phyloP scores from a whole-genome alignment of 2,113 vertebrate species.

The Chamaea fasciata region DNA sequence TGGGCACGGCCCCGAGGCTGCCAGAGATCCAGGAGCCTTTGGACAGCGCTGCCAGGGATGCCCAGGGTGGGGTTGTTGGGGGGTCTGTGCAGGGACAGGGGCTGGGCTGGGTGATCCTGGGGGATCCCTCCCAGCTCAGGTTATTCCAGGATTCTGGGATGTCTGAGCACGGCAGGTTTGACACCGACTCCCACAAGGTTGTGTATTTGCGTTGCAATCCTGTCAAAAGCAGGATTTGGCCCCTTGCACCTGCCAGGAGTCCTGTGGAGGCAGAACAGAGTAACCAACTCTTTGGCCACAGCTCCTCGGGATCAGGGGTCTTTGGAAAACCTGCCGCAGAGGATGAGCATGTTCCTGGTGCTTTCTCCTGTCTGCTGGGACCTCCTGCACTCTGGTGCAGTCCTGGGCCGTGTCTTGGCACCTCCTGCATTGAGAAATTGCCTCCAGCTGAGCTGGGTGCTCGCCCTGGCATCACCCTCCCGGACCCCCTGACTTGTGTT shows the following conservation, averaged over 20 bases:
- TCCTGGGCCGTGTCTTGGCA: background rate
- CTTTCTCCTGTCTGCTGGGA: constrained; percentile 60
- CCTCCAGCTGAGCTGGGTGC: constrained; percentile 46
- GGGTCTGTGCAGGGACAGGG: background rate
- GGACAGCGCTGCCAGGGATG: background rate
- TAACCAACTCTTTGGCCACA: background rate
- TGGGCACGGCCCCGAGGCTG: background rate
- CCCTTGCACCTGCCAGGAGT: background rate
- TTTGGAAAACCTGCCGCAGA: background rate
- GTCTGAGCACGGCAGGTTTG: background rate
- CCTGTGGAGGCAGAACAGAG: background rate
- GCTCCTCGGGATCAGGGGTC: background rate
- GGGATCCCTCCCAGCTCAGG: background rate
- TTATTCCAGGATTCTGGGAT: rapidly evolving
- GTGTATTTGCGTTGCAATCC: rapidly evolving
- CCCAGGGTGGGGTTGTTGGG: background rate
- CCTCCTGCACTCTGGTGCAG: background rate
- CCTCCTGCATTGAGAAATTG: background rate
- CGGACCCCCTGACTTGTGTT: constrained; percentile 51
- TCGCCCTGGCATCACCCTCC: background rate
- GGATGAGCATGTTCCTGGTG: constrained; percentile 53
- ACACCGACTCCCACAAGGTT: rapidly evolving
- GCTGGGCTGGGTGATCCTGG: background rate
- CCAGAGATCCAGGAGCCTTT: background rate
- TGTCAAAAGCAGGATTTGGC: background rate